These are phyloP conservation scores for Astreopora myriophthalma DNA, from an alignment of 64 coral and sea anemone species.

Conservation along the genomic window DNA sequence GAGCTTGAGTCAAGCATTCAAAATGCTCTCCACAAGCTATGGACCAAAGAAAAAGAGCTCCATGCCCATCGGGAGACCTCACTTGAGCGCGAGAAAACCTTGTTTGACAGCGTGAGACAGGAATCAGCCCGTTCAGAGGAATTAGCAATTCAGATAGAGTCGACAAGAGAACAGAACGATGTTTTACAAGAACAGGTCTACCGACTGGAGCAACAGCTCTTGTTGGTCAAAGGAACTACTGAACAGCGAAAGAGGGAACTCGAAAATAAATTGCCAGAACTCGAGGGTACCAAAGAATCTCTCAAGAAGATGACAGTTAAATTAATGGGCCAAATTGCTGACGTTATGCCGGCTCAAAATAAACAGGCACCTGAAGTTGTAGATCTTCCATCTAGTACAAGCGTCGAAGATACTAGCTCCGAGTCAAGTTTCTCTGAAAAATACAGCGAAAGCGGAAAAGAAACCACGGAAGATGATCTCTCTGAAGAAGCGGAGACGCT, in stretches of 20 bases:
- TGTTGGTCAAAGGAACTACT: neutral
- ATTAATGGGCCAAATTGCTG: slow-evolving; percentile 2
- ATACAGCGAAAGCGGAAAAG: neutral
- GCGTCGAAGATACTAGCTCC: neutral
- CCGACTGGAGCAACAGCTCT: neutral
- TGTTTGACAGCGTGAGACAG: slow-evolving; percentile 9
- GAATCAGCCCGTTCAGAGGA: slow-evolving; percentile 2
- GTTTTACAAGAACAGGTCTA: slow-evolving; percentile 5
- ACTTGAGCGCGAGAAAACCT: neutral
- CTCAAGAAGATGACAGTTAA: neutral
- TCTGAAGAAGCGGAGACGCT: neutral
- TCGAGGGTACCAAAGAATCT: slow-evolving; percentile 8
- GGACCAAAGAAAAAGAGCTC: slow-evolving; percentile 15
- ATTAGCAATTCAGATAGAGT: slow-evolving; percentile 14
- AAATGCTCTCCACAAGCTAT: slow-evolving; percentile 18
- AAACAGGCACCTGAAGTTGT: neutral
- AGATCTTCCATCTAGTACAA: neutral
- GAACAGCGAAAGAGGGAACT: neutral
- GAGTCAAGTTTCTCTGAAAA: neutral
- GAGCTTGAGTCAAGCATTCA: slow-evolving; percentile 1
- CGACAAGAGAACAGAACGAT: neutral
- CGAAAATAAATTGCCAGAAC: slow-evolving; percentile 1
- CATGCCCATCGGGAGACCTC: neutral
- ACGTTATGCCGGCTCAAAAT: neutral
- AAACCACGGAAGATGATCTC: neutral